Base-by-base conservation (phyloP, 2,797 vertebrate species). In the Typhlichthys subterraneus region DNA sequence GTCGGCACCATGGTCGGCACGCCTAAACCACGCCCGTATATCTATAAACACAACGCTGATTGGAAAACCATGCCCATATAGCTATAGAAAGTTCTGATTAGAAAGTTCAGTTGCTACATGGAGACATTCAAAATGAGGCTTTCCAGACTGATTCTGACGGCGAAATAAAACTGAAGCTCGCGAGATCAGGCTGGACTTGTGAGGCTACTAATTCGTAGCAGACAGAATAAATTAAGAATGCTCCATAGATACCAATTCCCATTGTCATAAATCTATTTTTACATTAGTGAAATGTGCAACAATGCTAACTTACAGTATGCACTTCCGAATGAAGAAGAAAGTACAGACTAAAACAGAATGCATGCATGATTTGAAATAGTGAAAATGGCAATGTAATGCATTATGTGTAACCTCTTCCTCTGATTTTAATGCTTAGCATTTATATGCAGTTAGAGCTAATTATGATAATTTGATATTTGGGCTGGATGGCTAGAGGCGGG, bases 391-490 rank as follows among this genome's bases (percentile, higher is more conserved):
- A 81, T 69, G 63, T 69, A 75, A 69, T 42, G 7, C 61, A 70
- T 85, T 79, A 70, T 75, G 63, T 63, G 77, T 72, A 76, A 73
- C 78, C 83, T 76, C 82, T 78, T 62, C 23, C 66, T 71, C 77
- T 76, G 67, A 52, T 84, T 89, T 88, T 89, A 90, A 89, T 88
- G 77, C 85, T 77, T 61, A 85, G 80, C 88, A 92, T 92, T 93
- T 94, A 91, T 80, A 92, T 93, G 90, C 88, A 89, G 91, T 93
- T 92, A 90, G 85, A 87, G 75, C 89, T 94, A 81, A 89, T 93
- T 94, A 93, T 92, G 90, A 88, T 93, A 91, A 93, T 93, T 90
- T 91, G 82, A 91, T 91, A 91, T 92, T 94, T 91, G 86, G 84
- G 88, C 82, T 88, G 88, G 74, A 90, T 91, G 71, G 86, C 91